A percentile compares a stretch with the other conserved stretches of the same genome.
phyloP scores from a whole-genome alignment of 2,797 vertebrate species.

The Picus viridis region DNA sequence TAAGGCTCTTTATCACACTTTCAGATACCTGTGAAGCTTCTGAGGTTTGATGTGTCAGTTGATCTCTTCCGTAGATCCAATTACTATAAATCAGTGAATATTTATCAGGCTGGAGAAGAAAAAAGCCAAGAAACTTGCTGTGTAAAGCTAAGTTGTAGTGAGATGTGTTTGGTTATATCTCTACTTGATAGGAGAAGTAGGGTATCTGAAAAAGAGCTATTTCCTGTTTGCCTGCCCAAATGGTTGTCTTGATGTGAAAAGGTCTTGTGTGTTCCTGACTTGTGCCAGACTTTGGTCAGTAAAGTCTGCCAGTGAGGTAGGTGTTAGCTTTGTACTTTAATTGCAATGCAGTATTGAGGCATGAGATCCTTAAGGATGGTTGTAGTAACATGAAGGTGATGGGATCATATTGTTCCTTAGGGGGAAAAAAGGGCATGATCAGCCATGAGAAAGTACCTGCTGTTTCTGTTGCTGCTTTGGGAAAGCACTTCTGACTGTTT shows the following conservation, averaged over 20 bases:
- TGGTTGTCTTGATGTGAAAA: not conserved
- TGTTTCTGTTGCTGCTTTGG: not conserved
- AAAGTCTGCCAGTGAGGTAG: not conserved
- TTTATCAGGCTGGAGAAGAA: not conserved
- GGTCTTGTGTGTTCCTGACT: not conserved
- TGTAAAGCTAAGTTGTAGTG: not conserved
- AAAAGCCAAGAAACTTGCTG: not conserved
- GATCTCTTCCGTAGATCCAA: not conserved
- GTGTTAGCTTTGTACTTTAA: not conserved
- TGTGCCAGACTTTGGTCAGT: not conserved
- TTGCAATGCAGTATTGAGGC: not conserved
- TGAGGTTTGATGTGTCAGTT: not conserved
- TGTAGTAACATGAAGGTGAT: not conserved
- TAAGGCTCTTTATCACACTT: not conserved
- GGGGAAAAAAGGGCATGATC: too few species aligned
- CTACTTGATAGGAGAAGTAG: not conserved
- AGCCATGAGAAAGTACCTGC: not conserved
- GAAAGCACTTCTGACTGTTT: not conserved
- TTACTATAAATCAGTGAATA: not conserved
- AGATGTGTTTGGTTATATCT: not conserved
- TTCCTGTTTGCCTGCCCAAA: not conserved
- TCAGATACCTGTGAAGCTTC: not conserved
- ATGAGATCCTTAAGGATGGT: not conserved
- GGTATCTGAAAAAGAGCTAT: not conserved
- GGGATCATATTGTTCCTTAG: not conserved